These are phyloP conservation scores for Sprattus sprattus DNA, from an alignment of 2,113 vertebrate genomes.

Conservation along the genomic window DNA sequence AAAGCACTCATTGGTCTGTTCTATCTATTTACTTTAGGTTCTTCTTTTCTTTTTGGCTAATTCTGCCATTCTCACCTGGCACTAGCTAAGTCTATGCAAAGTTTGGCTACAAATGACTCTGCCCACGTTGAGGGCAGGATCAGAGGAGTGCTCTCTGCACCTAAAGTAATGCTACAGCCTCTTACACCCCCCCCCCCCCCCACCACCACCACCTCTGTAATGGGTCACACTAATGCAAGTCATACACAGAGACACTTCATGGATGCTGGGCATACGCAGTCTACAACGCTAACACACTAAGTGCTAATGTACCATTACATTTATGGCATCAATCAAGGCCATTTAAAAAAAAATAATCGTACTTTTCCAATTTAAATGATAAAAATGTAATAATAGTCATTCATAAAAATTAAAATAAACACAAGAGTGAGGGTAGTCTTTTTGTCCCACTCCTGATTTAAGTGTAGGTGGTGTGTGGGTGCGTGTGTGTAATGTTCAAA, in stretches of 20 bases:
- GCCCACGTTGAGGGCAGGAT: constrained; percentile 27
- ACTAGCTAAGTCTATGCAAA: constrained; percentile 37
- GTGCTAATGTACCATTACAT: constrained; percentile 75
- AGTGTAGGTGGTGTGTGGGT: too few species aligned
- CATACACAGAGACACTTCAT: constrained; percentile 49
- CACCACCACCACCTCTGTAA: constrained; percentile 41
- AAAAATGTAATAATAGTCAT: constrained; percentile 40
- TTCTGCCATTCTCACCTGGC: constrained; percentile 42
- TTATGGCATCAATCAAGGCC: constrained; percentile 56
- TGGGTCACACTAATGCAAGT: constrained; percentile 1
- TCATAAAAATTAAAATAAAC: constrained; percentile 59
- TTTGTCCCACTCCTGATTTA: not conserved
- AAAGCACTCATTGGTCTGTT: constrained; percentile 68
- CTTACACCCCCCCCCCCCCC: too few species aligned
- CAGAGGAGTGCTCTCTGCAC: not conserved
- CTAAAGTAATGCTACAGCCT: constrained; percentile 47
- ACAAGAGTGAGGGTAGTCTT: constrained; percentile 28
- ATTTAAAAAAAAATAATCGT: constrained; percentile 55
- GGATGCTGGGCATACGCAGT: constrained; percentile 60
- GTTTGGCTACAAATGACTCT: constrained; percentile 36
- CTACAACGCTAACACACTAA: constrained; percentile 73
- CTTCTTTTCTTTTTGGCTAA: constrained; percentile 49
- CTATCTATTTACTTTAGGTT: constrained; percentile 46
- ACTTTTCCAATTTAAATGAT: constrained; percentile 49
- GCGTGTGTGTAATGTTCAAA: not conserved